phyloP scores from a whole-genome alignment of 1,140 invertebrate species.

The Cydia strobilella region DNA sequence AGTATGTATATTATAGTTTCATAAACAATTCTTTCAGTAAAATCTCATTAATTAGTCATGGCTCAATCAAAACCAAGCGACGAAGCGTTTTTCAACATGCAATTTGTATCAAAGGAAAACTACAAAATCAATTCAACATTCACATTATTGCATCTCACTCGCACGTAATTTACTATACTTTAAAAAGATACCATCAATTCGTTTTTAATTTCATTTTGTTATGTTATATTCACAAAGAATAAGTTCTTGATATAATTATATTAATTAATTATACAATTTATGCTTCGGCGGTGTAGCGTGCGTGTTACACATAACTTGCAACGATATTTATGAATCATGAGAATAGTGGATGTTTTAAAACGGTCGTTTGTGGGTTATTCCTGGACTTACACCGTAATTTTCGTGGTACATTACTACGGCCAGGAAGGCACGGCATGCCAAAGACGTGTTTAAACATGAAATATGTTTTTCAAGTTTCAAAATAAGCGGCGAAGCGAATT shows the following conservation, averaged over 20 bases:
- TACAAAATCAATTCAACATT: no score
- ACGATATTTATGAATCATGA: background rate
- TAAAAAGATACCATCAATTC: no score
- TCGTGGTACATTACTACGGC: background rate
- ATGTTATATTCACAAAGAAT: background rate
- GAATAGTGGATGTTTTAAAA: background rate
- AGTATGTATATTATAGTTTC: no score
- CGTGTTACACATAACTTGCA: background rate
- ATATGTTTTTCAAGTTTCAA: background rate
- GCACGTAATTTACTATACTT: no score
- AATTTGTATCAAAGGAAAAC: no score
- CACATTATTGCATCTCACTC: no score
- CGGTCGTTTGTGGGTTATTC: background rate
- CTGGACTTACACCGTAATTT: background rate
- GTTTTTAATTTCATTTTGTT: no score
- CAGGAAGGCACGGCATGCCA: background rate
- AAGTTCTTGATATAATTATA: background rate
- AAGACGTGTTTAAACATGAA: background rate
- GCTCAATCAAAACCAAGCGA: no score
- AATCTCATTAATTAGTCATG: no score
- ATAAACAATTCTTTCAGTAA: no score
- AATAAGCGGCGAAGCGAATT: no score
- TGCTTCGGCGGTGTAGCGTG: conserved; percentile 4
- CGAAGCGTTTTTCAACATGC: no score
- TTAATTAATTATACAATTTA: background rate